Conservation (phyloP, 2,888 invertebrate species). For the Syrphus vitripennis region DNA sequence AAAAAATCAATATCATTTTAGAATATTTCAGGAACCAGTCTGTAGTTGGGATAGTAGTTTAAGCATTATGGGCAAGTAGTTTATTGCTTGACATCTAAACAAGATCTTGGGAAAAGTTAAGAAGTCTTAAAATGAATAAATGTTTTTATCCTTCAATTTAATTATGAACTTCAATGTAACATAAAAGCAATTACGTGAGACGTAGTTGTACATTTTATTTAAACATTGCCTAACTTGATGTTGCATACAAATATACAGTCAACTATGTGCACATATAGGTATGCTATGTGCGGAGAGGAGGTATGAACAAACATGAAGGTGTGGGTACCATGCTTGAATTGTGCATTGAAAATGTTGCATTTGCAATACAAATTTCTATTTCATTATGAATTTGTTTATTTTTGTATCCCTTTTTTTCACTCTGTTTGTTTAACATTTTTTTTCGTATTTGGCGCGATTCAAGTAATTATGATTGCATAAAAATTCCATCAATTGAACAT, state of each 20-base stretch:
- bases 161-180: no score
- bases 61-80: no score
- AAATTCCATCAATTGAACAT: slow-evolving; percentile 51
- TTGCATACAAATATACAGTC: slow-evolving; percentile 21
- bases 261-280: no score
- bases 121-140: no score
- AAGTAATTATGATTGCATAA: slow-evolving; percentile 52
- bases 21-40: no score
- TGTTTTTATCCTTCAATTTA: no score
- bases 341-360: slow-evolving; percentile 58
- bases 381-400: slow-evolving; percentile 45
- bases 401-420: neutral
- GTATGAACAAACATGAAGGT: slow-evolving; percentile 5
- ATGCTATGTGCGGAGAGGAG: neutral
- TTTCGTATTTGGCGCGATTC: neutral
- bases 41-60: no score
- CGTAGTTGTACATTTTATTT: neutral
- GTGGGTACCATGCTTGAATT: neutral
- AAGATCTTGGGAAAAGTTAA: no score
- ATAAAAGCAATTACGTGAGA: neutral
- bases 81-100: no score
- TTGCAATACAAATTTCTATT: slow-evolving; percentile 63
- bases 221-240: slow-evolving; percentile 7
- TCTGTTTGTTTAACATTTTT: neutral
- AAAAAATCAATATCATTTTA: neutral